phyloP scores from a whole-genome alignment of 2,888 invertebrate species.

The Mycalesis mineus region DNA sequence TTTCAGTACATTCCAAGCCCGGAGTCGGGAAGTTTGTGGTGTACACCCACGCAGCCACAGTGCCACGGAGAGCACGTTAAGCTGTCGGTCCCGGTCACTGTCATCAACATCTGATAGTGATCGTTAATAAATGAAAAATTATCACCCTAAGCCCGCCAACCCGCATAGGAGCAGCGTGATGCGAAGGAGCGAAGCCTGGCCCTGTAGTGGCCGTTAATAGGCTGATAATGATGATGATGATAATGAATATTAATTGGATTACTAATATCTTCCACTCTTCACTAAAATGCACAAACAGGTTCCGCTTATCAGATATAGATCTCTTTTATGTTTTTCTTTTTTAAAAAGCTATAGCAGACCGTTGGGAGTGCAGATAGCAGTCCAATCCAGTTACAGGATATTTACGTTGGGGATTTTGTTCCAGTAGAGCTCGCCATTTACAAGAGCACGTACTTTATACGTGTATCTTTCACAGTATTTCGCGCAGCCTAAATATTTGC shows the following conservation, averaged over 20 bases:
- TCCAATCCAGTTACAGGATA: constrained; percentile 25
- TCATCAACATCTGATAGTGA: too few relatives aligned
- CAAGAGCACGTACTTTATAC: constrained; percentile 19
- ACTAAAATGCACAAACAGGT: background rate
- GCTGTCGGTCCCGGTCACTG: too few relatives aligned
- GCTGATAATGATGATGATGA: too few relatives aligned
- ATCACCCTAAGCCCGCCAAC: too few relatives aligned
- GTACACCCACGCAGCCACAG: too few relatives aligned
- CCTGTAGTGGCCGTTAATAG: too few relatives aligned
- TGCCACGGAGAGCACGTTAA: too few relatives aligned
- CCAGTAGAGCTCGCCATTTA: constrained; percentile 21
- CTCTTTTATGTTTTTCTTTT: constrained; percentile 9
- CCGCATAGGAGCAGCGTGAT: too few relatives aligned
- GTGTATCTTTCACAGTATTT: constrained; percentile 9
- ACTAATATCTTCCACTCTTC: background rate
- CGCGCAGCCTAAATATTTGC: background rate
- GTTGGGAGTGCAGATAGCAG: constrained; percentile 20
- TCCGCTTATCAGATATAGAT: background rate
- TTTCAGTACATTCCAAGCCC: too few relatives aligned
- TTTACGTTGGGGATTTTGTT: constrained; percentile 26
- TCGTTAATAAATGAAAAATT: too few relatives aligned
- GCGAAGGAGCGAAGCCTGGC: too few relatives aligned
- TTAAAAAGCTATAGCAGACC: constrained; percentile 19
- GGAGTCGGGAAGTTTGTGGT: too few relatives aligned
- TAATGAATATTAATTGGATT: background rate